These are phyloP conservation scores for Erannis defoliaria DNA, from an alignment of 2,888 invertebrate species.

Conservation along the genomic window DNA sequence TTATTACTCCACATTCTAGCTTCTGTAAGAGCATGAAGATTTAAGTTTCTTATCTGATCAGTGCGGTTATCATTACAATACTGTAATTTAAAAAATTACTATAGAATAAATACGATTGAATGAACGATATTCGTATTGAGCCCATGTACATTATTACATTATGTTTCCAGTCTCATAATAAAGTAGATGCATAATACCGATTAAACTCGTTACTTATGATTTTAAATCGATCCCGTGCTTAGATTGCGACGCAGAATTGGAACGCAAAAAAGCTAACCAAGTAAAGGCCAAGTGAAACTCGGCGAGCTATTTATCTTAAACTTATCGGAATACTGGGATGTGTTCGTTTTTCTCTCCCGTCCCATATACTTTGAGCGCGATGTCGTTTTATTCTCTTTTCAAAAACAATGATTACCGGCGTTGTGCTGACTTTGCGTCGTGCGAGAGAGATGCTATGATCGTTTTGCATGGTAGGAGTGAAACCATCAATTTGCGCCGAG, in stretches of 20 bases:
- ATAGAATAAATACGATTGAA: conserved; percentile 7
- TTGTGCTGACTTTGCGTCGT: conserved; percentile 71
- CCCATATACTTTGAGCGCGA: conserved; percentile 73
- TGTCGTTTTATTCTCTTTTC: conserved; percentile 77
- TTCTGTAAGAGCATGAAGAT: neutral
- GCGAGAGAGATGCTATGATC: conserved; percentile 78
- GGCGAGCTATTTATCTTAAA: conserved; percentile 82
- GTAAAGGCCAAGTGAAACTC: conserved; percentile 75
- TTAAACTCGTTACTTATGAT: conserved; percentile 63
- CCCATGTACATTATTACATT: conserved; percentile 4
- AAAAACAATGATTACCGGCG: conserved; percentile 78
- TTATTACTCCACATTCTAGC: neutral
- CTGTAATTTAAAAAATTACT: conserved; percentile 1
- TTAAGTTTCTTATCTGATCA: conserved; percentile 21
- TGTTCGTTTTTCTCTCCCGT: conserved; percentile 75
- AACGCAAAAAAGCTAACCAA: conserved; percentile 62
- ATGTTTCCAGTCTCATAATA: conserved; percentile 33
- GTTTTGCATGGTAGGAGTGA: conserved; percentile 81
- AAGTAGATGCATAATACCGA: conserved; percentile 51
- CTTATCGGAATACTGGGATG: conserved; percentile 78
- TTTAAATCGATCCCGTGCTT: conserved; percentile 65
- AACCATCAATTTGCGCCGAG: conserved; percentile 80
- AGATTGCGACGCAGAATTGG: conserved; percentile 67
- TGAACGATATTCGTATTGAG: neutral
- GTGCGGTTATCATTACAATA: conserved; percentile 5